Evolutionary conservation across 2,797 vertebrate species (phyloP), one percentile per base, ranked within the genome.

Genomic region (Miichthys miiuy): DNA sequence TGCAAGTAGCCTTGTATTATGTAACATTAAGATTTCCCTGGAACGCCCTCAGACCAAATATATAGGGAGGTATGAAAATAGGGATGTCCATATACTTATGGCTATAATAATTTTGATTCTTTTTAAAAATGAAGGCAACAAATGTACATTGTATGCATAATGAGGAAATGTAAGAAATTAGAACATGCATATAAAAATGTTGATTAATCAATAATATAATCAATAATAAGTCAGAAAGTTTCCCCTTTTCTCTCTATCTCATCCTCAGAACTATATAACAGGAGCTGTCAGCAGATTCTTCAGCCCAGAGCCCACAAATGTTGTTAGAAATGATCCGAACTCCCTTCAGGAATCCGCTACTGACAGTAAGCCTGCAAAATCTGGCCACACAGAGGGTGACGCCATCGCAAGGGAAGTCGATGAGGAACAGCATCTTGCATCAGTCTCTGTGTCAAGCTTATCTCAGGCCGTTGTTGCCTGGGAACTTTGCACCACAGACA

Each of bases 241-340:
- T 55, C 8, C 3, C 27, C 71, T 4, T 57, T 13, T 80, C 69
- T 83, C 13, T 77, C 38, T 70, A 7, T 79, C 42, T 85, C 34
- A 9, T 84, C 47, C 56, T 68, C 77, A 96, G 95, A 61, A 61
- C 75, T 95, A 92, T 57, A 70, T 96, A 68, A 80, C 81, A 4
- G 94, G 52, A 71, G 87, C 94, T n/a, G 92, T 96, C 50, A 88
- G 30, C 77, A 91, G 93, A 90, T 88, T 94, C 54, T 44, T 96
- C 58, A 88, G 91, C 23, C 54, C 93, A 71, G 88, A 85, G 50
- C 65, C 87, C 2, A 5, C 9, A 58, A 34, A 73, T 58, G 44
- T 3, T 7, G 2, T 20, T 23, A 41, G 0, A 57, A 63, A 75
- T 75, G 80, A 87, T 17, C 67, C 47, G 2, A 61, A 73, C 54